Percentiles rank a stretch among this genome's conserved stretches.
These are phyloP conservation scores for Griposia aprilina DNA, from an alignment of 2,888 invertebrate species.

Conservation along the genomic window DNA sequence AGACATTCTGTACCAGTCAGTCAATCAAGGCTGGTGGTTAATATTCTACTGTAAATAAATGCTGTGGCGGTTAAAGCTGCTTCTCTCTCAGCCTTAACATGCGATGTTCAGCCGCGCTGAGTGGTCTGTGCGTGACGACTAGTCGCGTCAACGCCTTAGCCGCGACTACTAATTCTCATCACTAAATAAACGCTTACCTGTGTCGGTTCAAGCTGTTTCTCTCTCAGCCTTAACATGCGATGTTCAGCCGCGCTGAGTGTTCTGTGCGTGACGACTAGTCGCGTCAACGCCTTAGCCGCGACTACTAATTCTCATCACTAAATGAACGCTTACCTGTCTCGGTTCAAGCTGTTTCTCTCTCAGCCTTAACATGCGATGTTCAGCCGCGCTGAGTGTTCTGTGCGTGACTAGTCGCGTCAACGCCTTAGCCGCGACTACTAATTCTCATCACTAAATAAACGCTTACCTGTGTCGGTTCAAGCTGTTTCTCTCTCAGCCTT, in stretches of 20 bases:
- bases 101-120: constrained; percentile 94
- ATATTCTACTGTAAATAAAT: not conserved
- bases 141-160: constrained; percentile 90
- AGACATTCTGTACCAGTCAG: not conserved
- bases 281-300: constrained; percentile 91
- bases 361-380: constrained; percentile 96
- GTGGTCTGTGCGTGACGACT: not conserved
- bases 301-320: constrained; percentile 56
- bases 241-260: constrained; percentile 93
- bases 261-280: not conserved
- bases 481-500: constrained; percentile 95
- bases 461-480: constrained; percentile 94
- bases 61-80: constrained; percentile 95
- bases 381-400: constrained; percentile 95
- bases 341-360: constrained; percentile 97
- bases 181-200: constrained; percentile 80
- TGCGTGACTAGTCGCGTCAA: constrained; percentile 92
- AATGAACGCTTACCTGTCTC: constrained; percentile 87
- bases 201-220: constrained; percentile 96
- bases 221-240: constrained; percentile 95
- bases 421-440: constrained; percentile 88
- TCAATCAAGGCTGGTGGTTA: not conserved
- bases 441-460: not conserved
- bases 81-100: constrained; percentile 96
- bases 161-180: constrained; percentile 71